A percentile compares a stretch with the other conserved stretches of the same genome.
Conservation (phyloP, 1,140 invertebrate genomes). For the Formica selysi region DNA sequence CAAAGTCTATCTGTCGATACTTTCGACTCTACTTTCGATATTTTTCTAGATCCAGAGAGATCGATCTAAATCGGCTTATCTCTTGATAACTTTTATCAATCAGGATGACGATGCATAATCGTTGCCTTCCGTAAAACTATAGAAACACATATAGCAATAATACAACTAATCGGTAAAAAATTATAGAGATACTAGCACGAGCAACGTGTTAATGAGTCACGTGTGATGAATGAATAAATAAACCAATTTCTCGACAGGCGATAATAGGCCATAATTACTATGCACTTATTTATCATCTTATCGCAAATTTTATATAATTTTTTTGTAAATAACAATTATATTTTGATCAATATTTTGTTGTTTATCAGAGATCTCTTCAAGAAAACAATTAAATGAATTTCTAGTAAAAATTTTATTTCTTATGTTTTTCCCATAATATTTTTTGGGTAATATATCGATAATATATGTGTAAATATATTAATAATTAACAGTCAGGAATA, state of each 20-base stretch:
- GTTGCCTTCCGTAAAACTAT: background rate
- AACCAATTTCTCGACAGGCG: background rate
- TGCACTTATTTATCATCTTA: background rate
- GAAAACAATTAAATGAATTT: constrained; percentile 7
- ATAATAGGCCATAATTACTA: background rate
- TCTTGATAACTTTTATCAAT: background rate
- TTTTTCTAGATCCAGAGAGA: constrained; percentile 1
- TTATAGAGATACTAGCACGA: background rate
- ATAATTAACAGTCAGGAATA: background rate
- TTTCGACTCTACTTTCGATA: too few relatives aligned
- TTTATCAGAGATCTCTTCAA: background rate
- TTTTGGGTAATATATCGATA: background rate
- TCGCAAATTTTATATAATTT: background rate
- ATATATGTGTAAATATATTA: background rate
- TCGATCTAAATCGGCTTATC: background rate
- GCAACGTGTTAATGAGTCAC: constrained; percentile 25
- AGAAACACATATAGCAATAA: background rate
- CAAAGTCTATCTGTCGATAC: constrained; percentile 19
- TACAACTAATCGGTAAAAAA: background rate
- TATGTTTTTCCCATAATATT: background rate
- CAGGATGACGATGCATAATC: background rate
- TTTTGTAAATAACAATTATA: background rate
- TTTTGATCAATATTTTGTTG: background rate
- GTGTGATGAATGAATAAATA: background rate
- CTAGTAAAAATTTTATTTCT: background rate